Base-by-base conservation (phyloP, 2,797 vertebrate genomes). In the Nyctibius grandis region DNA sequence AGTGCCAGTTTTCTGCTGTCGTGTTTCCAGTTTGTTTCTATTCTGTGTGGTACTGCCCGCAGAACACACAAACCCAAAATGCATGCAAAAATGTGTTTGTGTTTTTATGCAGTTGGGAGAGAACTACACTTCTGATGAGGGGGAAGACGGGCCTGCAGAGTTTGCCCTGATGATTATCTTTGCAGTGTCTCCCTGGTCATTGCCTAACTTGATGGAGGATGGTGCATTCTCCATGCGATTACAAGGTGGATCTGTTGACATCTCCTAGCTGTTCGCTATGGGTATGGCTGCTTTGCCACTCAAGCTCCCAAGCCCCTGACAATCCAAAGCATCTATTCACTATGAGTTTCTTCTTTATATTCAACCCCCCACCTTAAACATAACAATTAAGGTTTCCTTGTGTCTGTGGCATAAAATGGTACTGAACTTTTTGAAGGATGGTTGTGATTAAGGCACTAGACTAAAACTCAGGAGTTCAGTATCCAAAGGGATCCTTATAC, bases 391-490 rank as follows among this genome's bases (percentile, higher is more conserved):
- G 74, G 56, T 94, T 88, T 91, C 53, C 31, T 79, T 82, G 77
- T 73, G 29, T 92, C 34, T 63, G 16, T 74, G 44, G 31, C 19
- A 11, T 61, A 82, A 91, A 89, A 90, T 85, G 96, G 90, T 91
- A 96, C 93, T 40, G 56, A 68, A 22, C 11, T 85, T 57, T 61
- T 9, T 45, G 80, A 79, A 86, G 48, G 29, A 33, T 33, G 26
- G 42, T 82, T 72, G 69, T 76, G 67, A 61, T 75, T 87, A 95
- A 97, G 96, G 96, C 96, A 95, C 15, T 4, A 28, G 38, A 36
- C 17, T 77, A 53, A 84, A 93, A 68, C 25, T 40, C 22, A 54
- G 53, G 48, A 80, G 40, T 64, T 92, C 54, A 61, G 29, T 59
- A 22, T 20, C 50, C 34, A 50, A 44, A 65, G 36, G 25, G 5